Conservation (phyloP, 2,797 vertebrate species). For the Macropus fuliginosus region DNA sequence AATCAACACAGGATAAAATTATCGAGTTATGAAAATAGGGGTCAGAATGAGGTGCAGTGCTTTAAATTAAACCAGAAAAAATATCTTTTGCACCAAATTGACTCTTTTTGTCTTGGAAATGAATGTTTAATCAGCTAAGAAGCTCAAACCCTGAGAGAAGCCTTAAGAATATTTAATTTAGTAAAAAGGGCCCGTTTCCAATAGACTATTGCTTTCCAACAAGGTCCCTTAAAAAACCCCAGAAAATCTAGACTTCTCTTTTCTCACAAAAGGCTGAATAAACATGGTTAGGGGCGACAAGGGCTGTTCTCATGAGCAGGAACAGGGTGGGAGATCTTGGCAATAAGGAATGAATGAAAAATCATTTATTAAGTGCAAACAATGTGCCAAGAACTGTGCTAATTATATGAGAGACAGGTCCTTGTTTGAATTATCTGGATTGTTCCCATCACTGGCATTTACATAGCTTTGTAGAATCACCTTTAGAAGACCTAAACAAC, state of each 20-base stretch:
- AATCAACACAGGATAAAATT: conserved; percentile 87
- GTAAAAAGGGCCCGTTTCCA: conserved; percentile 70
- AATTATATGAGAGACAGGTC: background rate
- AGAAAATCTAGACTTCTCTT: background rate
- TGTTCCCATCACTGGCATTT: background rate
- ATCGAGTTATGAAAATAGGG: conserved; percentile 88
- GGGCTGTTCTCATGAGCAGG: background rate
- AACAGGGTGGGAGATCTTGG: background rate
- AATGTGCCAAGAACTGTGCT: background rate
- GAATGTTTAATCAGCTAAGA: conserved; percentile 87
- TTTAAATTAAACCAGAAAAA: conserved; percentile 87
- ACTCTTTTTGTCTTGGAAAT: conserved; percentile 88
- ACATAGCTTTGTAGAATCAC: background rate
- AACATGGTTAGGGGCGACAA: background rate
- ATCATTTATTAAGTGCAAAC: background rate
- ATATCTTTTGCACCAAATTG: conserved; percentile 85
- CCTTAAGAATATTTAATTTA: conserved; percentile 84
- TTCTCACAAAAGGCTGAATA: fast-evolving
- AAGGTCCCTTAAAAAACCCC: background rate
- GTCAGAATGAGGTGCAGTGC: conserved; percentile 84
- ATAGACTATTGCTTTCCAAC: background rate
- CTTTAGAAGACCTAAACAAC: background rate
- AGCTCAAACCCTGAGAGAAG: conserved; percentile 75
- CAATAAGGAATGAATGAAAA: background rate
- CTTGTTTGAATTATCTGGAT: background rate